Conservation (phyloP, 2,797 vertebrate genomes). For the Cossypha dichroa region DNA sequence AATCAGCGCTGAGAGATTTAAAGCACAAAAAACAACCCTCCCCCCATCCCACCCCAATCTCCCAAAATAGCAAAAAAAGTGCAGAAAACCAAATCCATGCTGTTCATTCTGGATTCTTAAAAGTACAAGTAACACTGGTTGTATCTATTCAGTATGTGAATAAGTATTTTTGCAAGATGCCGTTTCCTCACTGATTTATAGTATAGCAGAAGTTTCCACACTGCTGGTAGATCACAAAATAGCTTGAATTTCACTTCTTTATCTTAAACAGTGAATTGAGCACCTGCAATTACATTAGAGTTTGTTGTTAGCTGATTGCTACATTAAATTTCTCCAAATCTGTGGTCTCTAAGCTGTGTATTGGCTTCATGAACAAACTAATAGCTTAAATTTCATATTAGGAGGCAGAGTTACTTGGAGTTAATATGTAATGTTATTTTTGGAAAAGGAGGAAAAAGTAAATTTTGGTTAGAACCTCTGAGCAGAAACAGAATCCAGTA, state of each 20-base stretch:
- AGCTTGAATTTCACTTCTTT: neutral
- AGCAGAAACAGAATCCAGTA: neutral
- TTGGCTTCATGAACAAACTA: neutral
- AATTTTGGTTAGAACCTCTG: neutral
- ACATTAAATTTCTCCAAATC: neutral
- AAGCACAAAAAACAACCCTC: neutral
- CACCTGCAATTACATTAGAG: neutral
- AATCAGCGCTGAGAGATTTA: neutral
- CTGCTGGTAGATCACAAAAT: neutral
- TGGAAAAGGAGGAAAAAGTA: neutral
- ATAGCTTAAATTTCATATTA: neutral
- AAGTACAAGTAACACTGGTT: neutral
- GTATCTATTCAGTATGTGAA: neutral
- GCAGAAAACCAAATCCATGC: neutral
- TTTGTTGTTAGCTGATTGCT: neutral
- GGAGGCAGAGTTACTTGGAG: neutral
- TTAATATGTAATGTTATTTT: neutral
- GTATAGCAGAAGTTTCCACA: neutral
- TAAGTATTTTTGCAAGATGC: neutral
- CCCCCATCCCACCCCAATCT: fast-evolving
- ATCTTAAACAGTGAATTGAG: neutral
- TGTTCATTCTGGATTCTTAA: neutral
- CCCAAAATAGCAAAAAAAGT: neutral
- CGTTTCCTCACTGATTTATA: neutral
- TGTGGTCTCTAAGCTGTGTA: fast-evolving